A percentile compares a stretch with the other conserved stretches of the same genome.
Conservation (phyloP, 2,888 invertebrate genomes). For the Tetrapedia diversipes region DNA sequence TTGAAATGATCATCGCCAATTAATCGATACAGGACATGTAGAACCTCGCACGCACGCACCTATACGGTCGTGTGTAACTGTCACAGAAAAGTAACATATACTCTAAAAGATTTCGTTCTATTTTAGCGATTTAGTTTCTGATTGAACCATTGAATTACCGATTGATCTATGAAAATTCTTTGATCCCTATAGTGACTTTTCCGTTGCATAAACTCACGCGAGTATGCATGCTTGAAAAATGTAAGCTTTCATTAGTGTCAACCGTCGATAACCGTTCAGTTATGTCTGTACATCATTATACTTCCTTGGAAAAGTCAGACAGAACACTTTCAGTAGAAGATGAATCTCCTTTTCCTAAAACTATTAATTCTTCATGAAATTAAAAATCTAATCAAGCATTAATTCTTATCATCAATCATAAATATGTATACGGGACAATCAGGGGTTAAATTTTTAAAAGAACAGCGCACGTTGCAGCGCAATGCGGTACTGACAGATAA, state of each 20-base stretch:
- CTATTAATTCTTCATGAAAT: no score
- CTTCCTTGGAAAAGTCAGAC: neutral
- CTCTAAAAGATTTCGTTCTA: neutral
- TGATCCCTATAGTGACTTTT: neutral
- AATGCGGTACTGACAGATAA: constrained; percentile 49
- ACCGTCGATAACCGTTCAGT: neutral
- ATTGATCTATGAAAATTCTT: constrained; percentile 40
- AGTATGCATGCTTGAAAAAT: neutral
- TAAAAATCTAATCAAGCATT: neutral
- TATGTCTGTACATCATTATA: neutral
- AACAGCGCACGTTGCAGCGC: constrained; percentile 48
- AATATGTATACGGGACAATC: neutral
- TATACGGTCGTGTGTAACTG: neutral
- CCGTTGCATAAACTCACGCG: neutral
- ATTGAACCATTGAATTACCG: constrained; percentile 14
- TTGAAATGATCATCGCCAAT: neutral
- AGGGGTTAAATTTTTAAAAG: constrained; percentile 23
- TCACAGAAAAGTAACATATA: neutral
- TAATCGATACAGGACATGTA: neutral
- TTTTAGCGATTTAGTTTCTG: constrained; percentile 17
- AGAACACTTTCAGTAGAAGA: neutral
- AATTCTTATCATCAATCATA: neutral
- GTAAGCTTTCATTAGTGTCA: neutral
- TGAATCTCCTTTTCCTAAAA: neutral
- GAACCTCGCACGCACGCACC: neutral